phyloP scores from a whole-genome alignment of 2,797 vertebrate genomes.

The Enteromius unitaeniatus region DNA sequence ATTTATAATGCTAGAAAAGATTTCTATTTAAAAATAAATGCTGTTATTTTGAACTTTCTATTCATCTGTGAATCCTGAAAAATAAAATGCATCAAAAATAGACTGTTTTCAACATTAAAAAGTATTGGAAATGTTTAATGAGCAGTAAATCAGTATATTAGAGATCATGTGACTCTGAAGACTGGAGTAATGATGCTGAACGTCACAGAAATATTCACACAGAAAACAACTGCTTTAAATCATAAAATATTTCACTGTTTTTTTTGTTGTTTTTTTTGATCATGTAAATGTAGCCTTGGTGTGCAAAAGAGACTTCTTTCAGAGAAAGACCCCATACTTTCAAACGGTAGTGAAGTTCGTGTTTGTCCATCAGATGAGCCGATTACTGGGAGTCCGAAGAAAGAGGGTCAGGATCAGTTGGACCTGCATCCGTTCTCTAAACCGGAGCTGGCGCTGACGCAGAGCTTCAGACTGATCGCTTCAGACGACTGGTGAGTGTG shows the following conservation, averaged over 20 bases:
- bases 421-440: constrained; percentile 84
- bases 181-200: not conserved
- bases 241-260: not conserved
- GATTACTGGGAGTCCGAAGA: constrained; percentile 70
- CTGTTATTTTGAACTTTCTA: not conserved
- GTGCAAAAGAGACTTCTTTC: not conserved
- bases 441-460: constrained; percentile 82
- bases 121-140: not conserved
- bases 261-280: not conserved
- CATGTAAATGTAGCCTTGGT: not conserved
- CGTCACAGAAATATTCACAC: not conserved
- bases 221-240: not conserved
- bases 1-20: not conserved
- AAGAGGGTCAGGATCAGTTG: constrained; percentile 76
- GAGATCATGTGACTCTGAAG: not conserved
- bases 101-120: not conserved
- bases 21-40: not conserved
- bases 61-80: not conserved
- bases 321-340: not conserved
- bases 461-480: constrained; percentile 83
- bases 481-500: constrained; percentile 88
- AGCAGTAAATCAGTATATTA: not conserved
- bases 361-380: constrained; percentile 74
- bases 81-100: not conserved
- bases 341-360: constrained; percentile 28